Percentiles rank a stretch among this genome's conserved stretches.
These are phyloP conservation scores for Antennarius striatus DNA, from an alignment of 2,113 vertebrate genomes.

Conservation along the genomic window DNA sequence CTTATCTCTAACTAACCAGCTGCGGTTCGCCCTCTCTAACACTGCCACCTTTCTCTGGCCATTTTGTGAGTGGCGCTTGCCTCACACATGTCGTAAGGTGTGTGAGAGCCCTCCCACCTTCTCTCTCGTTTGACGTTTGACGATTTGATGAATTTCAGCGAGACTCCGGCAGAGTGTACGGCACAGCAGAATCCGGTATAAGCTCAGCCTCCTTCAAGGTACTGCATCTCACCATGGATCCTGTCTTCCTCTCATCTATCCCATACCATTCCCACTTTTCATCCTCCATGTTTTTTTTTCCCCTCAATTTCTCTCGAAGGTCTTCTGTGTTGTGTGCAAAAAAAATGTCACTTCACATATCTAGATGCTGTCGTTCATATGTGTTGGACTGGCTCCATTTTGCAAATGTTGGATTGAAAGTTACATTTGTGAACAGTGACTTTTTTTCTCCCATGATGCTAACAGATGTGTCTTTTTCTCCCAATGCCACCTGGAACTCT, in stretches of 20 bases:
- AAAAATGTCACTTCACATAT: not conserved
- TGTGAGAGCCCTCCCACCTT: constrained; percentile 54
- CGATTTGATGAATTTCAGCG: constrained; percentile 84
- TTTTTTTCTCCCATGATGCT: constrained; percentile 50
- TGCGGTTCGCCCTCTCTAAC: constrained; percentile 64
- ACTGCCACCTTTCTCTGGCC: constrained; percentile 43
- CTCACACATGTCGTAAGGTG: constrained; percentile 59
- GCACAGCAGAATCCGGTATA: constrained; percentile 86
- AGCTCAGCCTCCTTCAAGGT: constrained; percentile 87
- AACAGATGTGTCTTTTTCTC: constrained; percentile 83
- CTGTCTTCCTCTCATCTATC: constrained; percentile 40
- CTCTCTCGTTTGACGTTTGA: constrained; percentile 68
- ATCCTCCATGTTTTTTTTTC: constrained; percentile 18
- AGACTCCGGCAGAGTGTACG: constrained; percentile 82
- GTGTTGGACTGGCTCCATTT: constrained; percentile 2
- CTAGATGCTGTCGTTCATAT: not conserved
- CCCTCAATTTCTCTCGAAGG: constrained; percentile 14
- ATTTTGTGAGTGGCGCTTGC: constrained; percentile 37
- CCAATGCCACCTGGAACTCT: constrained; percentile 93
- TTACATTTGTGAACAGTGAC: no score
- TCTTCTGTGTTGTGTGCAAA: constrained; percentile 21
- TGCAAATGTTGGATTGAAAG: constrained; percentile 14
- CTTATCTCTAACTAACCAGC: constrained; percentile 67
- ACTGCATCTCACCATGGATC: constrained; percentile 70
- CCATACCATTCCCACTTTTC: constrained; percentile 33